phyloP scores from a whole-genome alignment of 2,797 vertebrate genomes.

The Diplodus puntazzo region DNA sequence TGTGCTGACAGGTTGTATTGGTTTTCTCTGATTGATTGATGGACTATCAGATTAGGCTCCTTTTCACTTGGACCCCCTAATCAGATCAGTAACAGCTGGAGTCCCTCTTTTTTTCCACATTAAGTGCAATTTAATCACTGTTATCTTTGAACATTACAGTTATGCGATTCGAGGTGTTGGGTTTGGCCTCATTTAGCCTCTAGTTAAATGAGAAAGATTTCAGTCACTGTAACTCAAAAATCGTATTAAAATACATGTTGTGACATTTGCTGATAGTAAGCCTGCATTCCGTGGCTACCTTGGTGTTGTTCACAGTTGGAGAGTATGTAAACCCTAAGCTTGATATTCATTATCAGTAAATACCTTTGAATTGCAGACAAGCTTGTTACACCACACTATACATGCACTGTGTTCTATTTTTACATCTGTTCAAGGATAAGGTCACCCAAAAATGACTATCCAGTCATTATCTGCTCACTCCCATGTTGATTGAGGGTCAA shows the following conservation, averaged over 20 bases:
- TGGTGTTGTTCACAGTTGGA: background rate
- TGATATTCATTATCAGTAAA: no score
- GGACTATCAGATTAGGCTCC: slow-evolving; percentile 50
- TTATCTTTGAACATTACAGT: background rate
- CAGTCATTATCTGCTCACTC: no score
- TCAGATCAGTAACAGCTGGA: slow-evolving; percentile 59
- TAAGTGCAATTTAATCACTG: background rate
- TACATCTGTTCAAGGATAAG: no score
- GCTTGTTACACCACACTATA: no score
- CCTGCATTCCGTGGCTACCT: background rate
- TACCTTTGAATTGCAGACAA: no score
- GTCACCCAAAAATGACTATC: no score
- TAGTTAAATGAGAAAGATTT: background rate
- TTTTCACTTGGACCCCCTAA: slow-evolving; percentile 44
- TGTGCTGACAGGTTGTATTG: slow-evolving; percentile 48
- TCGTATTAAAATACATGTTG: no score
- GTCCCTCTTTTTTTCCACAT: background rate
- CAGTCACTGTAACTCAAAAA: background rate
- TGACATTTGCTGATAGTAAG: no score
- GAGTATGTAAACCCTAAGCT: background rate
- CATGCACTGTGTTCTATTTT: no score
- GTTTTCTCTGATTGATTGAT: slow-evolving; percentile 61
- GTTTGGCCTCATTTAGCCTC: background rate
- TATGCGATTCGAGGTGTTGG: no score
- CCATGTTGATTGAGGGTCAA: no score